Percentiles rank a stretch among this genome's conserved stretches.
Conservation (phyloP, 2,888 invertebrate species). For the Anthophora plumipes region DNA sequence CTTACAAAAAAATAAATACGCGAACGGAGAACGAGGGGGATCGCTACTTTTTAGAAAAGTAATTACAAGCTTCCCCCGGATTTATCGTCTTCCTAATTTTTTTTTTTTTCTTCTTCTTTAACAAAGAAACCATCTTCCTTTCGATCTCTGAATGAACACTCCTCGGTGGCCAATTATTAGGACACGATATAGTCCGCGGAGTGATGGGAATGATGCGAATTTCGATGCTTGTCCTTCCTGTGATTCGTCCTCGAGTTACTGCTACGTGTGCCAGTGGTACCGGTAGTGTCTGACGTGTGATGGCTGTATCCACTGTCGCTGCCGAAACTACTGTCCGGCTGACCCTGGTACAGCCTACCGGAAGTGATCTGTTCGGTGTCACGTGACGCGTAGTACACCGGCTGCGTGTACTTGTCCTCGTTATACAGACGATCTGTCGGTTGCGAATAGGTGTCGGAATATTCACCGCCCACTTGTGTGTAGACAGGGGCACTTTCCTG, state of each 20-base stretch:
- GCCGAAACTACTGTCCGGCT: conserved; percentile 89
- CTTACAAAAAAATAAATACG: not conserved
- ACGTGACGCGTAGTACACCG: conserved; percentile 79
- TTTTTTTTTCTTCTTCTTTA: not conserved
- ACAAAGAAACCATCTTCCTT: not conserved
- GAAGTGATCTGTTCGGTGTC: conserved; percentile 77
- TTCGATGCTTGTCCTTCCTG: conserved; percentile 80
- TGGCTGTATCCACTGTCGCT: conserved; percentile 95
- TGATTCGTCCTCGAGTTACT: conserved; percentile 78
- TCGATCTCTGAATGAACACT: not conserved
- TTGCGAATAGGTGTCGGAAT: conserved; percentile 81
- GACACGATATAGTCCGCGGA: conserved; percentile 81
- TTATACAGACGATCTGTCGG: conserved; percentile 80
- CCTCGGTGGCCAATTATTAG: conserved; percentile 62
- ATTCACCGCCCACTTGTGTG: conserved; percentile 79
- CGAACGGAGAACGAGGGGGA: not conserved
- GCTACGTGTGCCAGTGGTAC: conserved; percentile 84
- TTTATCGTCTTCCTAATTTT: too few species aligned
- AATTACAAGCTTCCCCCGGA: conserved; percentile 7
- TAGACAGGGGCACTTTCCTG: conserved; percentile 78
- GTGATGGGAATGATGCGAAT: conserved; percentile 80
- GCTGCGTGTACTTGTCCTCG: conserved; percentile 81
- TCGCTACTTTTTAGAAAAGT: conserved; percentile 41
- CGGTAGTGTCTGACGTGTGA: conserved; percentile 89
- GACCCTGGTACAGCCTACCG: conserved; percentile 80